Evolutionary conservation across 2,797 vertebrate species (phyloP), one percentile per base, ranked within the genome.

Genomic region (Pangasius sanitwongsei): DNA sequence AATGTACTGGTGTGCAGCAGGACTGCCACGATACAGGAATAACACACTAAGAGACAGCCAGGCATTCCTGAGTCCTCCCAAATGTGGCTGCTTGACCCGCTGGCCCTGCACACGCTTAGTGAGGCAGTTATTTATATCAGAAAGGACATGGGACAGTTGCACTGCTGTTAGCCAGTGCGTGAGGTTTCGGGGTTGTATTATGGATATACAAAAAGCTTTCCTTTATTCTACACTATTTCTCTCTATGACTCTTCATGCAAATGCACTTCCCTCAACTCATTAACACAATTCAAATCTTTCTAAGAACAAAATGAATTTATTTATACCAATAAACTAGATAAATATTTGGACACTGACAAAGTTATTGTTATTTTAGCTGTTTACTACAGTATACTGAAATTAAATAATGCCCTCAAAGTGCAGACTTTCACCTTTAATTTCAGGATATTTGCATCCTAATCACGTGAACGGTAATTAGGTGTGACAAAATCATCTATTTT

Each of bases 51-150:
- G 91, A 85, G 65, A 87, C 44, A 83, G 81, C 89, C 87, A 90
- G 90, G 92, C 91, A 93, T 92, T 88, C 28, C 59, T 92, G 91
- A 48, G 69, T 86, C 82, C 87, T 81, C 34, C 90, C 92, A 91
- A 90, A 91, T 91, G 91, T 88, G 91, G 91, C 90, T 91, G 89
- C 90, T 93, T 94, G 94, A 95, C 93, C 93, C 67, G 87, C 92
- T 89, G 92, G 89, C 88, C 92, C 7, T 77, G 85, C 85, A 85
- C 91, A 87, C 90, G 91, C 90, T 90, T 89, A 69, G 87, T 78
- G 25, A 77, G 89, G 88, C 15, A 63, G 87, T 69, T 92, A 92
- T 92, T 92, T 91, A 90, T 90, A 87, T 77, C 57, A 65, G 72
- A 69, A 53, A 25, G 37, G 86, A 86, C 84, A 31, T 15, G 61